Percentiles rank a stretch among this genome's conserved stretches.
These are phyloP conservation scores for Remorina albescens DNA, from an alignment of 2,797 vertebrate genomes.

Conservation along the genomic window DNA sequence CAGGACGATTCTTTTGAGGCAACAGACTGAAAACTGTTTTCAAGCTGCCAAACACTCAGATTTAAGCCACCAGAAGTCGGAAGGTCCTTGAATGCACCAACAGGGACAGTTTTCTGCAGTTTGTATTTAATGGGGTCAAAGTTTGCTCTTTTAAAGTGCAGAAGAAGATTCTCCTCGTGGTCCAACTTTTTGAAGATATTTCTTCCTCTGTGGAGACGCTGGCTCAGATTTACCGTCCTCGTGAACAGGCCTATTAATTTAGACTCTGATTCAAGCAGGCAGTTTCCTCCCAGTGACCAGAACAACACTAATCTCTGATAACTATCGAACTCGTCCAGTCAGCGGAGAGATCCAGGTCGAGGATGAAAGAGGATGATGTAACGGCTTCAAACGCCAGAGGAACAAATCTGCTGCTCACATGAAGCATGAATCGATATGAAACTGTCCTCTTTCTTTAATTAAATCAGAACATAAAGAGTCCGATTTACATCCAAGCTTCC, in stretches of 20 bases:
- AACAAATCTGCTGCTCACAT: neutral
- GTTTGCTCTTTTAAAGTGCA: neutral
- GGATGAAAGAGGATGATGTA: constrained; percentile 48
- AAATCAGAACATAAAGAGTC: constrained; percentile 1
- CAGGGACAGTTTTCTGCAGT: neutral
- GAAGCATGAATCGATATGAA: constrained; percentile 6
- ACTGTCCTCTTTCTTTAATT: constrained; percentile 14
- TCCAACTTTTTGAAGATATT: neutral
- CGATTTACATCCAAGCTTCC: constrained; percentile 1
- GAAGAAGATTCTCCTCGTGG: neutral
- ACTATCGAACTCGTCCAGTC: constrained; percentile 19
- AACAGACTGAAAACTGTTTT: neutral
- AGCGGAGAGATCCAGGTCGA: neutral
- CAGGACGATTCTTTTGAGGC: too few species aligned
- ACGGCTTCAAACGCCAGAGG: neutral
- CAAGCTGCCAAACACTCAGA: neutral
- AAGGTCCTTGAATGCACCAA: neutral
- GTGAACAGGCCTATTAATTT: constrained; percentile 15
- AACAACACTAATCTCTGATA: constrained; percentile 5
- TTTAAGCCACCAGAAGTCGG: neutral
- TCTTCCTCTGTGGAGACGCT: neutral
- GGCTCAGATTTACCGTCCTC: neutral
- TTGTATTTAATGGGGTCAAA: neutral
- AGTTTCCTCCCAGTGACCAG: constrained; percentile 32
- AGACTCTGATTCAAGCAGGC: constrained; percentile 27